Conservation (phyloP, 2,113 vertebrate species). For the Nibea coibor region DNA sequence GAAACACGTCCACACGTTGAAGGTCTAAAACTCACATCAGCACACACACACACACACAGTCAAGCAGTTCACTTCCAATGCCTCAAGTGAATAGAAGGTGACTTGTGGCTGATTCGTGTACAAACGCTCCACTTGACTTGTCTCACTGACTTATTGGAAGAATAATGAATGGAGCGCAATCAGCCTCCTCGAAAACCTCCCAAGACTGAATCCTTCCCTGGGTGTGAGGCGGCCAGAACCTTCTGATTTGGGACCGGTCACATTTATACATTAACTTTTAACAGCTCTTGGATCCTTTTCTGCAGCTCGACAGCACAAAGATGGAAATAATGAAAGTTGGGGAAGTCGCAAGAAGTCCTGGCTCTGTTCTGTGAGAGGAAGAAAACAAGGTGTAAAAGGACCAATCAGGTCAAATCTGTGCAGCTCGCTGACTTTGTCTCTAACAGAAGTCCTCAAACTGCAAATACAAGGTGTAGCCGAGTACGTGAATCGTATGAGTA, state of each 20-base stretch:
- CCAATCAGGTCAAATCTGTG: no score
- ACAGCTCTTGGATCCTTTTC: background rate
- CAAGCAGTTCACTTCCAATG: slow-evolving; percentile 40
- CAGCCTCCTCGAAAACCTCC: background rate
- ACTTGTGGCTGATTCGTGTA: slow-evolving; percentile 57
- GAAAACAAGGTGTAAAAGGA: background rate
- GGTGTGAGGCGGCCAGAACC: background rate
- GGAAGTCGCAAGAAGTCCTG: background rate
- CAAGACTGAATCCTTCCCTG: background rate
- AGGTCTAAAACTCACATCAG: background rate
- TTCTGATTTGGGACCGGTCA: background rate
- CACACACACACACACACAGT: background rate
- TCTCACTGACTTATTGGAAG: slow-evolving; percentile 28
- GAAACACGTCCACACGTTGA: background rate
- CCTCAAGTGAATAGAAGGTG: slow-evolving; percentile 52
- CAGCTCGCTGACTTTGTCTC: no score
- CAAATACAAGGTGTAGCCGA: no score
- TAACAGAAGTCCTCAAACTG: no score
- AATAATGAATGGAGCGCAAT: slow-evolving; percentile 38
- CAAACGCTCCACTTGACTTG: slow-evolving; percentile 27
- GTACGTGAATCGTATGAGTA: no score
- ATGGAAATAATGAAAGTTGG: background rate
- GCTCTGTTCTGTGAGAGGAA: background rate
- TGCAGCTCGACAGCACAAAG: background rate
- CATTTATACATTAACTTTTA: background rate